These are phyloP conservation scores for Aspidoscelis tigris DNA, from an alignment of 2,113 vertebrate genomes.

Conservation along the genomic window DNA sequence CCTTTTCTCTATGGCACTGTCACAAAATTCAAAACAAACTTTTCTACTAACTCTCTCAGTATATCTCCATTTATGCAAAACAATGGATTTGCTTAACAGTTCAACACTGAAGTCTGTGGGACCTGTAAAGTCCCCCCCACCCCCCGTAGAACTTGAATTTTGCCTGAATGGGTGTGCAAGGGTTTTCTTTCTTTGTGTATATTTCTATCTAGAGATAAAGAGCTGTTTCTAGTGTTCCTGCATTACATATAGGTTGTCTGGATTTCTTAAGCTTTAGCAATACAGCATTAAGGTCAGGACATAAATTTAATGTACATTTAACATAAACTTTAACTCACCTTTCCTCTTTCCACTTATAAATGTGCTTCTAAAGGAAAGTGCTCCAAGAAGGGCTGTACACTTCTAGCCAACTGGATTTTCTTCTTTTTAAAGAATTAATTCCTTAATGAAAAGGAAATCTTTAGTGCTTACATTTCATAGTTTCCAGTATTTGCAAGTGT, in stretches of 20 bases:
- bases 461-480: background rate
- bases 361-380: background rate
- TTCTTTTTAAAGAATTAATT: background rate
- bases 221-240: background rate
- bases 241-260: background rate
- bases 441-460: background rate
- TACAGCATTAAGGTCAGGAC: background rate
- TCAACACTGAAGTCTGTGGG: background rate
- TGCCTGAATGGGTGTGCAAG: background rate
- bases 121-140: background rate
- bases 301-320: background rate
- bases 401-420: no score
- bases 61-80: background rate
- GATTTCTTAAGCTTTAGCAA: background rate
- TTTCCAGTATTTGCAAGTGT: background rate
- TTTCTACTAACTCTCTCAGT: background rate
- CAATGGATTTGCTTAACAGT: no score
- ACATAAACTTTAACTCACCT: background rate
- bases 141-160: background rate
- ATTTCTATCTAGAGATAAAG: background rate
- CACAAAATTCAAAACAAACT: background rate
- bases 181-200: background rate
- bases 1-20: background rate
- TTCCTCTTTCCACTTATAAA: background rate
- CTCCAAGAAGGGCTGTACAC: background rate